Evolutionary conservation across 2,888 invertebrate genomes (phyloP).

Genomic region (Latrodectus hesperus): DNA sequence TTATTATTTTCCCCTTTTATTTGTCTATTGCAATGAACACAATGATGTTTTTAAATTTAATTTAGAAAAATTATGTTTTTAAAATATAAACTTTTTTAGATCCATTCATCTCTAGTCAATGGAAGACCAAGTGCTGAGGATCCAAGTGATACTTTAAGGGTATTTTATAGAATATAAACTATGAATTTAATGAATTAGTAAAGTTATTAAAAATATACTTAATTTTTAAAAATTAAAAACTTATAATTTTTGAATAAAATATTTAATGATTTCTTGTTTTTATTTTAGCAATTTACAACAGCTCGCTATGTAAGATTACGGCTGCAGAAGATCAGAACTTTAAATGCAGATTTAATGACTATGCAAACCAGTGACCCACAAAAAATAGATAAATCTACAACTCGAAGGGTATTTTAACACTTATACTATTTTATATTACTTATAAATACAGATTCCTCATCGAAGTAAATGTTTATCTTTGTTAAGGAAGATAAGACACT

Average conservation of each 20-base stretch:
- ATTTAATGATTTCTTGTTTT: not conserved
- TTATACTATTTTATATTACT: not conserved
- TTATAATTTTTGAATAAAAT: not conserved
- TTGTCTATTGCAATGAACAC: not conserved
- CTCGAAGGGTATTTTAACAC: conserved; percentile 74
- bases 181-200: not conserved
- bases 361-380: conserved; percentile 74
- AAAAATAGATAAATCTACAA: conserved; percentile 76
- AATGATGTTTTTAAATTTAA: not conserved
- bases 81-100: conserved; percentile 77
- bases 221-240: too few species aligned
- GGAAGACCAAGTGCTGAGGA: conserved; percentile 86
- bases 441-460: not conserved
- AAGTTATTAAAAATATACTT: not conserved
- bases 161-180: conserved; percentile 69
- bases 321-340: conserved; percentile 86
- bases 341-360: conserved; percentile 80
- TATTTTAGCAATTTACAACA: conserved; percentile 82
- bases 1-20: not conserved
- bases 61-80: conserved; percentile 18
- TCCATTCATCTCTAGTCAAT: conserved; percentile 89
- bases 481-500: not conserved
- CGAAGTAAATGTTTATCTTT: conserved; percentile 3
- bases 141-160: conserved; percentile 83
- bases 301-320: conserved; percentile 88